Evolutionary conservation across 2,113 vertebrate genomes (phyloP).

Genomic region (Accipiter cooperii): DNA sequence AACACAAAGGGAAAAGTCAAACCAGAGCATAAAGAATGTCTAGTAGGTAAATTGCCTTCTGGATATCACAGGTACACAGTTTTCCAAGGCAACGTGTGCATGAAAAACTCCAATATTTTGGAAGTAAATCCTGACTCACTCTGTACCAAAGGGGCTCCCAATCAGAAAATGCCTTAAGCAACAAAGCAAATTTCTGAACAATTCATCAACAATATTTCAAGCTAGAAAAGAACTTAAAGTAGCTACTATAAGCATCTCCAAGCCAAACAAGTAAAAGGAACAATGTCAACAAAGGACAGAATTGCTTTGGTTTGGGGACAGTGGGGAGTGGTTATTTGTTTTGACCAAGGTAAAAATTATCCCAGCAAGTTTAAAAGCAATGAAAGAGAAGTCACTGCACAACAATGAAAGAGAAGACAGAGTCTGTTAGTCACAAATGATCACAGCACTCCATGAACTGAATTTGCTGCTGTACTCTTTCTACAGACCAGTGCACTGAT

Average conservation of each 20-base stretch:
- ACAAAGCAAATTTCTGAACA: not conserved
- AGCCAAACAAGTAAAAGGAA: not conserved
- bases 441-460: not conserved
- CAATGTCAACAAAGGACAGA: not conserved
- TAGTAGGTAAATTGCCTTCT: not conserved
- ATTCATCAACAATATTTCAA: not conserved
- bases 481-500: not conserved
- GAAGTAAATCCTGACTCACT: not conserved
- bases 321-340: not conserved
- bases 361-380: not conserved
- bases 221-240: not conserved
- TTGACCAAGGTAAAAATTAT: not conserved
- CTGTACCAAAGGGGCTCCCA: not conserved
- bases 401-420: not conserved
- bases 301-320: not conserved
- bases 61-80: not conserved
- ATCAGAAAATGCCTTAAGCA: not conserved
- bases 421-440: not conserved
- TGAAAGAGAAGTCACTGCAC: not conserved
- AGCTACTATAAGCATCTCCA: not conserved
- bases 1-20: not conserved
- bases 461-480: not conserved
- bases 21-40: not conserved
- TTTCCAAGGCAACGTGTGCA: not conserved
- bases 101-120: not conserved